Evolutionary conservation across 1,140 invertebrate species (phyloP).

Genomic region (Archivesica marissinica): DNA sequence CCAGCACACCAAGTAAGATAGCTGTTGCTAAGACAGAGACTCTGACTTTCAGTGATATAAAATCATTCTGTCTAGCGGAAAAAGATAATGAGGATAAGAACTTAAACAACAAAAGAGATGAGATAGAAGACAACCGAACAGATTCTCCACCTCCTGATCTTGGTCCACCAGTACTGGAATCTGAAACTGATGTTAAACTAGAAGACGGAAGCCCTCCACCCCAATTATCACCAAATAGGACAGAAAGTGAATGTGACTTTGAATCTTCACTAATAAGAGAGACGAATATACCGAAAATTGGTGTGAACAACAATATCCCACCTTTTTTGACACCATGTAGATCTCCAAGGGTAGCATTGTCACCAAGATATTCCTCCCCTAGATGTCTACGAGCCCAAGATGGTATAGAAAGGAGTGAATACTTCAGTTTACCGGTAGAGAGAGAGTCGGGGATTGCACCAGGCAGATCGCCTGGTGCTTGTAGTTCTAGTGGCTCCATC

Average conservation of each 20-base stretch:
- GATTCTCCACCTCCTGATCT: constrained; percentile 68
- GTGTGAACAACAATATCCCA: constrained; percentile 5
- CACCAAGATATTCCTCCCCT: constrained; percentile 13
- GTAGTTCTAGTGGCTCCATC: constrained; percentile 54
- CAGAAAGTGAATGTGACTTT: background rate
- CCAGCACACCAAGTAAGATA: constrained; percentile 29
- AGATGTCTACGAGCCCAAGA: background rate
- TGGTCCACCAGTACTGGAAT: constrained; percentile 67
- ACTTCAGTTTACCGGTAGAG: background rate
- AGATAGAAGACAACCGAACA: background rate
- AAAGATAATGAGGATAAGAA: constrained; percentile 14
- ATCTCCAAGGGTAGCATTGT: constrained; percentile 47
- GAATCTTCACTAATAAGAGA: background rate
- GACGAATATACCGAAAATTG: background rate
- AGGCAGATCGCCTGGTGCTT: constrained; percentile 33
- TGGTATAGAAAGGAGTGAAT: constrained; percentile 2
- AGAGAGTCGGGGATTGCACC: background rate
- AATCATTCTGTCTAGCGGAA: constrained; percentile 46
- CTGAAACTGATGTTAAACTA: background rate
- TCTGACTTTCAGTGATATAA: constrained; percentile 58
- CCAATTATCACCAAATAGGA: constrained; percentile 41
- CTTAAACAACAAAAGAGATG: background rate
- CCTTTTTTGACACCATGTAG: constrained; percentile 40
- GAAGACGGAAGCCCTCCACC: constrained; percentile 41
- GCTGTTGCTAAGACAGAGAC: constrained; percentile 61